Conservation (phyloP, 2,888 invertebrate species). For the Cosmia trapezina region DNA sequence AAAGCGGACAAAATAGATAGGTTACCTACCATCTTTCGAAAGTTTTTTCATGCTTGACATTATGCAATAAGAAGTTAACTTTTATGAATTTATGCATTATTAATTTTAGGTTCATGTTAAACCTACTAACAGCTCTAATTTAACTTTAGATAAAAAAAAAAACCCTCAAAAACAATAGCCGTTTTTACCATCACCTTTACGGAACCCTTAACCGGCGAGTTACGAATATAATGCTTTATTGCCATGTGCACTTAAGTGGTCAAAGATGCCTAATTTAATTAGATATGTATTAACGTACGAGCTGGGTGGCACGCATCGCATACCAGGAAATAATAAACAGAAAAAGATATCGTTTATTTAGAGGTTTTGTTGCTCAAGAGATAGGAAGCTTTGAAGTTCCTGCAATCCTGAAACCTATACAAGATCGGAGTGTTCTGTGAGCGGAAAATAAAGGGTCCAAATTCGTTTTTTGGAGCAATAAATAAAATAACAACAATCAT, state of each 20-base stretch:
- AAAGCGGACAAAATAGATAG: background rate
- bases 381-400: background rate
- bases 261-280: constrained; percentile 66
- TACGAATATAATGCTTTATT: constrained; percentile 53
- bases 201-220: constrained; percentile 39
- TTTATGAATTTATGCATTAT: too few species aligned
- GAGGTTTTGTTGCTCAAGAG: constrained; percentile 17
- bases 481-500: background rate
- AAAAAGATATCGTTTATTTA: constrained; percentile 36
- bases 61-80: too few species aligned
- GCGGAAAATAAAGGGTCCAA: background rate
- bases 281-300: constrained; percentile 53
- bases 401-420: background rate
- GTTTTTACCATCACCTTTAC: background rate
- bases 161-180: background rate
- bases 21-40: background rate
- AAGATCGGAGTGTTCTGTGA: background rate
- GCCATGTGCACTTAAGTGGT: constrained; percentile 60
- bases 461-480: background rate
- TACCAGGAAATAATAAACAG: constrained; percentile 45
- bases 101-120: background rate
- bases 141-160: background rate
- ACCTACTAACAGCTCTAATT: background rate
- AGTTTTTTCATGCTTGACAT: background rate
- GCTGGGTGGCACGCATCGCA: constrained; percentile 49